Conservation (phyloP, 2,113 vertebrate genomes). For the Panthera tigris region DNA sequence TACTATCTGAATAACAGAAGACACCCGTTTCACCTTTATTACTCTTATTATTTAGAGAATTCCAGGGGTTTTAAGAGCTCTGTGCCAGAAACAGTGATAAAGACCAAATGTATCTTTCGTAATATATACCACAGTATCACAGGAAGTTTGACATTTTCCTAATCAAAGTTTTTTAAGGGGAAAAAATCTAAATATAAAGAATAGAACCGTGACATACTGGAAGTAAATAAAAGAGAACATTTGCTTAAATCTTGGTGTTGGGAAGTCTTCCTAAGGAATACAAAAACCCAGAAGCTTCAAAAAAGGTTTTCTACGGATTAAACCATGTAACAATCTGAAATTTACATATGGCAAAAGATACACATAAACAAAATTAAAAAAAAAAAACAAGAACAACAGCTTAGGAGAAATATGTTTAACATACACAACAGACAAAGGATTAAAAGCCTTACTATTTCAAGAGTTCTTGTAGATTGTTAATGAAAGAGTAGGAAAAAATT, state of each 20-base stretch:
- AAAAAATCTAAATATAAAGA: neutral
- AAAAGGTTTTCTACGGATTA: neutral
- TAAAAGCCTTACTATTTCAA: neutral
- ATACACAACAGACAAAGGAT: neutral
- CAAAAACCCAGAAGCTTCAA: conserved; percentile 2
- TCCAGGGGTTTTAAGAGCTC: neutral
- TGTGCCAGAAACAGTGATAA: neutral
- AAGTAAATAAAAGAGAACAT: conserved; percentile 19
- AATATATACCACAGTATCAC: neutral
- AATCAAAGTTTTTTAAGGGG: neutral
- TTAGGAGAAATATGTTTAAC: conserved; percentile 13
- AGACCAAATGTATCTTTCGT: neutral
- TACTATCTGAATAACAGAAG: neutral
- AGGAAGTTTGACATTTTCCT: conserved; percentile 12
- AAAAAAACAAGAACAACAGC: neutral
- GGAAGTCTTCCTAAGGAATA: neutral
- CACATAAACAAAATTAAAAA: neutral
- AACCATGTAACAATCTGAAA: neutral
- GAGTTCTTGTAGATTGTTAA: neutral
- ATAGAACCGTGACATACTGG: neutral
- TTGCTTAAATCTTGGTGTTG: conserved; percentile 24
- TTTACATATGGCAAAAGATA: neutral
- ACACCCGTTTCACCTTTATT: neutral
- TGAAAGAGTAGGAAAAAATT: conserved; percentile 18
- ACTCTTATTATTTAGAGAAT: neutral